phyloP scores from a whole-genome alignment of 1,140 invertebrate genomes.

The Trichonephila clavipes region DNA sequence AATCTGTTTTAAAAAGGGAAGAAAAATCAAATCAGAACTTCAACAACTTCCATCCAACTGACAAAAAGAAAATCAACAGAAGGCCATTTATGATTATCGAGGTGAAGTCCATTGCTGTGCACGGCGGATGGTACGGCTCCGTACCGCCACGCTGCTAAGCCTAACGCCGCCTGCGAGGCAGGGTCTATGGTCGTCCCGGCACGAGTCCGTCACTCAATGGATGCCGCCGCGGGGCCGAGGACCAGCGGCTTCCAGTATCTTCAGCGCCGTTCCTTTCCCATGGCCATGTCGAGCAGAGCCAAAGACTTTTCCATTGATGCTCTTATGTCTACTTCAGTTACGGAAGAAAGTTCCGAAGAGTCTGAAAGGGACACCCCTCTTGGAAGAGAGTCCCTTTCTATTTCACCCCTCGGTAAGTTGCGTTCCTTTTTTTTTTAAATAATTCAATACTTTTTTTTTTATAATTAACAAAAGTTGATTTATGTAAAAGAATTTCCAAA shows the following conservation, averaged over 20 bases:
- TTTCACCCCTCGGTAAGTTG: slow-evolving; percentile 69
- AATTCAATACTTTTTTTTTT: neutral
- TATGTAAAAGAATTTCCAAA: too few relatives aligned
- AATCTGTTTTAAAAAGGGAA: neutral
- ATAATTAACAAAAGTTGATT: too few relatives aligned
- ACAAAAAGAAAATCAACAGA: neutral
- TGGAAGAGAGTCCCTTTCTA: slow-evolving; percentile 16
- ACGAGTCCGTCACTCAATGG: slow-evolving; percentile 60
- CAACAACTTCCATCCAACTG: neutral
- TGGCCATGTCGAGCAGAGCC: slow-evolving; percentile 71
- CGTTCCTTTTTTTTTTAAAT: neutral
- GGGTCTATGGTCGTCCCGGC: slow-evolving; percentile 72
- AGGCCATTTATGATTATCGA: neutral
- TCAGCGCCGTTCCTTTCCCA: slow-evolving; percentile 39
- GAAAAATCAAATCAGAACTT: neutral
- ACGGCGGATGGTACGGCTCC: slow-evolving; percentile 27
- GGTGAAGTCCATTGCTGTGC: neutral
- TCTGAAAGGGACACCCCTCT: slow-evolving; percentile 68
- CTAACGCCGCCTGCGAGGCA: slow-evolving; percentile 50
- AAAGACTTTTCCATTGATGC: slow-evolving; percentile 76
- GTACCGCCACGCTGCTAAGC: slow-evolving; percentile 61
- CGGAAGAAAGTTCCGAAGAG: slow-evolving; percentile 70
- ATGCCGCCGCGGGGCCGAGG: slow-evolving; percentile 71
- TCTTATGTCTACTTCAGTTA: slow-evolving; percentile 60
- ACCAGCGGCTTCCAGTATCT: slow-evolving; percentile 66